Percentiles rank a stretch among this genome's conserved stretches.
phyloP scores from a whole-genome alignment of 2,888 invertebrate genomes.

The Brachypalpus laphriformis region DNA sequence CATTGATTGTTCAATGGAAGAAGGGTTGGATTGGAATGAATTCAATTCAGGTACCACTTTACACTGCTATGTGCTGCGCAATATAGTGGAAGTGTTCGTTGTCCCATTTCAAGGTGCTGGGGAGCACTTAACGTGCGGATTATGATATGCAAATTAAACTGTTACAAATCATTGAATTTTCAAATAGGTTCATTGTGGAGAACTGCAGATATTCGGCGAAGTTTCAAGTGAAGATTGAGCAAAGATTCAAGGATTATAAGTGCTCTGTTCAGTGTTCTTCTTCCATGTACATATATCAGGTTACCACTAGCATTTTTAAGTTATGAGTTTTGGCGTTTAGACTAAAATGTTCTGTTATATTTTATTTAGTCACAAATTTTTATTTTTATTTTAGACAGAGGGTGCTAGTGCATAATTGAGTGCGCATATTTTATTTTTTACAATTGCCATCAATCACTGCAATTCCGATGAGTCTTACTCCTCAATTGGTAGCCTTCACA shows the following conservation, averaged over 20 bases:
- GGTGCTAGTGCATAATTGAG: too few relatives aligned
- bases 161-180: constrained; percentile 63
- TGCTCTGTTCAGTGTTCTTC: constrained; percentile 1
- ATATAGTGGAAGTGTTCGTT: constrained; percentile 38
- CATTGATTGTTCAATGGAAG: constrained; percentile 9
- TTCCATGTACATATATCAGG: too few relatives aligned
- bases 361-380: too few relatives aligned
- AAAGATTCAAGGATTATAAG: neutral
- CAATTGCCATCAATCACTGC: too few relatives aligned
- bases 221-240: constrained; percentile 7
- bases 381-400: too few relatives aligned
- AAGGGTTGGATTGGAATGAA: constrained; percentile 12
- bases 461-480: too few relatives aligned
- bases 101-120: constrained; percentile 28
- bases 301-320: too few relatives aligned
- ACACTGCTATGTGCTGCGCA: neutral
- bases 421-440: too few relatives aligned
- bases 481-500: too few relatives aligned
- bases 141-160: constrained; percentile 67
- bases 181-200: constrained; percentile 11
- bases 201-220: neutral
- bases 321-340: too few relatives aligned
- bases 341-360: too few relatives aligned
- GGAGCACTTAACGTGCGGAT: constrained; percentile 38
- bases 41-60: neutral